Evolutionary conservation across 2,888 invertebrate genomes (phyloP).

Genomic region (Ophion costatus): DNA sequence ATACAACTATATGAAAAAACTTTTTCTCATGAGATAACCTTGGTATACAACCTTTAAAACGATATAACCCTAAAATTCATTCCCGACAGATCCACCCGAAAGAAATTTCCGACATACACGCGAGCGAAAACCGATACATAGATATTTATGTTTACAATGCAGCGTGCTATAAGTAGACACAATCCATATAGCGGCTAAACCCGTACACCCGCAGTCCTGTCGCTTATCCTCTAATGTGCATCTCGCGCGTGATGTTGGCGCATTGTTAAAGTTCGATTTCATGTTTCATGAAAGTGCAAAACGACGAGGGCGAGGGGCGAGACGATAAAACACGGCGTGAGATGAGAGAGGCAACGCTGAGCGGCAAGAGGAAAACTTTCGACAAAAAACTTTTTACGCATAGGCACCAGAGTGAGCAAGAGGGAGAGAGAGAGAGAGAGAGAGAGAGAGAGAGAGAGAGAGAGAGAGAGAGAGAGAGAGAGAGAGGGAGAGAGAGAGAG

Average conservation of each 20-base stretch:
- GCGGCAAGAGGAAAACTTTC: constrained; percentile 34
- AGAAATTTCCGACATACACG: background rate
- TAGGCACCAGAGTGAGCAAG: constrained; percentile 3
- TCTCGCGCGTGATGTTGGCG: constrained; percentile 22
- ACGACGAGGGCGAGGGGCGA: background rate
- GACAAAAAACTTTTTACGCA: constrained; percentile 46
- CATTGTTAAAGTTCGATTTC: constrained; percentile 62
- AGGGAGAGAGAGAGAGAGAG: background rate
- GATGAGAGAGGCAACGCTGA: constrained; percentile 2
- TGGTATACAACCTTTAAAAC: too few relatives aligned
- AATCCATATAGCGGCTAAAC: background rate
- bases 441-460: background rate
- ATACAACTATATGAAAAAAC: too few relatives aligned
- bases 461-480: too few relatives aligned
- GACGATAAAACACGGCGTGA: background rate
- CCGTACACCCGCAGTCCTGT: constrained; percentile 9
- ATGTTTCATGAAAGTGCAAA: constrained; percentile 24
- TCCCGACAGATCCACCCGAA: too few relatives aligned
- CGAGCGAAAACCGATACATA: background rate
- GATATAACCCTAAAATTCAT: too few relatives aligned
- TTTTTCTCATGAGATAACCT: too few relatives aligned
- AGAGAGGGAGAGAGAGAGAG: too few relatives aligned
- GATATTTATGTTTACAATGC: background rate
- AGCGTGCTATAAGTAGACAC: background rate
- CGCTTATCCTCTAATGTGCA: constrained; percentile 39